Conservation (phyloP, 2,797 vertebrate species). For the Halcyon smyrnensis region DNA sequence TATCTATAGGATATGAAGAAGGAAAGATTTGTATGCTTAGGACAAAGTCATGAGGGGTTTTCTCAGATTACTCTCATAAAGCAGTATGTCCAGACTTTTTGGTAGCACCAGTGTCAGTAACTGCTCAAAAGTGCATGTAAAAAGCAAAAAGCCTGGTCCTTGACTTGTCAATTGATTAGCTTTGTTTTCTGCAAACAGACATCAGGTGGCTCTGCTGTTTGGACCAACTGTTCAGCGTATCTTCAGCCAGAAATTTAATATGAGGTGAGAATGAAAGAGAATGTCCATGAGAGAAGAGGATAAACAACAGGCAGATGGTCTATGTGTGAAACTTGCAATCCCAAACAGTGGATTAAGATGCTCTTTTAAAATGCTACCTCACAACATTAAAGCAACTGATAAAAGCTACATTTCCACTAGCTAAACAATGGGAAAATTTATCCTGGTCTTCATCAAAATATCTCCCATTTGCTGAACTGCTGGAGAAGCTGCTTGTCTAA, state of each 20-base stretch:
- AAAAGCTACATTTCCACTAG: neutral
- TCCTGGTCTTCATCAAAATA: neutral
- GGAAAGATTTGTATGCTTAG: neutral
- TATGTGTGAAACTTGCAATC: constrained; percentile 7
- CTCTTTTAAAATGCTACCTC: constrained; percentile 20
- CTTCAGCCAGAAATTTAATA: constrained; percentile 61
- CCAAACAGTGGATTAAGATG: constrained; percentile 35
- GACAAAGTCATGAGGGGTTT: neutral
- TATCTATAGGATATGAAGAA: neutral
- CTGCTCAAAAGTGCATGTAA: neutral
- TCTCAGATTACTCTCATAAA: neutral
- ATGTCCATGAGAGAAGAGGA: constrained; percentile 1
- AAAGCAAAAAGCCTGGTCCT: neutral
- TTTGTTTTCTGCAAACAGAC: constrained; percentile 47
- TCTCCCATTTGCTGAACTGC: neutral
- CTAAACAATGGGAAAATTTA: neutral
- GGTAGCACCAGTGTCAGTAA: neutral
- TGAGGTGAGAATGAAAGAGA: constrained; percentile 48
- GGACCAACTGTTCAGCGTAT: constrained; percentile 47
- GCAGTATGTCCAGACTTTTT: neutral
- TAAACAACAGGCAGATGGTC: constrained; percentile 59
- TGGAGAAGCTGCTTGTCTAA: neutral
- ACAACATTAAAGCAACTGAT: neutral
- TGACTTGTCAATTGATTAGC: neutral
- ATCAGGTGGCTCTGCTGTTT: constrained; percentile 49